These are phyloP conservation scores for Nasonia vitripennis DNA, from an alignment of 1,140 invertebrate species.

Conservation along the genomic window DNA sequence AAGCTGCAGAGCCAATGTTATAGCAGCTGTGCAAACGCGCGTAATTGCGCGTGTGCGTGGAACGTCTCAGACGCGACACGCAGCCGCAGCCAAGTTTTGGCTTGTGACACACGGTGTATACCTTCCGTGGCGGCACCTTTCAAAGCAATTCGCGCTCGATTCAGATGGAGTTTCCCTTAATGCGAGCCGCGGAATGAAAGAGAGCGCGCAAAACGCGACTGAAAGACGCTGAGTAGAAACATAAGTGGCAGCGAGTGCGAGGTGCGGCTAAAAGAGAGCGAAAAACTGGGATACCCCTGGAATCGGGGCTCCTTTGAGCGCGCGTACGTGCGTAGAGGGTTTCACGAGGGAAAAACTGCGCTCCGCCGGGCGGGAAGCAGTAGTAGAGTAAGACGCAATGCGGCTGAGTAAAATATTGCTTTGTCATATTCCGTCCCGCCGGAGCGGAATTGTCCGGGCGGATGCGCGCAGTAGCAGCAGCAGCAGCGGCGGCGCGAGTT, in stretches of 20 bases:
- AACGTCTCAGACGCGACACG: too few species aligned
- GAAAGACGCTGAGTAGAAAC: constrained; percentile 4
- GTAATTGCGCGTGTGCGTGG: too few species aligned
- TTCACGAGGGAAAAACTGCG: not conserved
- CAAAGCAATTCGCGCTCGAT: constrained; percentile 30
- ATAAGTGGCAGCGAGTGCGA: constrained; percentile 10
- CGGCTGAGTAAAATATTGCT: constrained; percentile 31
- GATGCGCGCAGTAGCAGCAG: not conserved
- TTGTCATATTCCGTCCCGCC: not conserved
- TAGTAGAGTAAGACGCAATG: not conserved
- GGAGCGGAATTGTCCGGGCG: not conserved
- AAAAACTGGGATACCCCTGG: not conserved
- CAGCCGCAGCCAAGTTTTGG: not conserved
- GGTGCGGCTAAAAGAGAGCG: not conserved
- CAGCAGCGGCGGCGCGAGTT: not conserved
- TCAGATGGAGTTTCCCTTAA: constrained; percentile 9
- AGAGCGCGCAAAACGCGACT: constrained; percentile 1
- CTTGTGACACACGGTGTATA: too few species aligned
- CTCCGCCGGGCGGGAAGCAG: not conserved
- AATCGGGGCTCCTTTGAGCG: constrained; percentile 38
- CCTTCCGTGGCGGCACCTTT: not conserved
- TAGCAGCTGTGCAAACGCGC: too few species aligned
- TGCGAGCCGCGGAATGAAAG: not conserved
- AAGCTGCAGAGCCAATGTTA: too few species aligned
- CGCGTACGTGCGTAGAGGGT: constrained; percentile 34